These are phyloP conservation scores for Peribatodes rhomboidaria DNA, from an alignment of 2,888 invertebrate species.

Conservation along the genomic window DNA sequence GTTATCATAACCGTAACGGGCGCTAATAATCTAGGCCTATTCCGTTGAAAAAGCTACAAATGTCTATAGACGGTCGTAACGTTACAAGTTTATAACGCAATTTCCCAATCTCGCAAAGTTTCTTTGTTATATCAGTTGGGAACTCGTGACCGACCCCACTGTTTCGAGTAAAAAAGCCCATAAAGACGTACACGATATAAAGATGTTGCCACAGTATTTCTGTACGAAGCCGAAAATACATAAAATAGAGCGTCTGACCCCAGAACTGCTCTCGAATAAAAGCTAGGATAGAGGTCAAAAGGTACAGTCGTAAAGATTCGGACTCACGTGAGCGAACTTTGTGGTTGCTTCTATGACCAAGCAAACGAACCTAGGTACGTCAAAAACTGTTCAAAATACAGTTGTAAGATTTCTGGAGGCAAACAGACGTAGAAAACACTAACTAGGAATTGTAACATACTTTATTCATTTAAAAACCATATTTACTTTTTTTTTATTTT, in stretches of 20 bases:
- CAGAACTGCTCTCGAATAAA: constrained; percentile 24
- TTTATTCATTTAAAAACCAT: too few relatives aligned
- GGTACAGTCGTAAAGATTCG: constrained; percentile 11
- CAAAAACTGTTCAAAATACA: background rate
- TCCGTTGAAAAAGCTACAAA: constrained; percentile 14
- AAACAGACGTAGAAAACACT: background rate
- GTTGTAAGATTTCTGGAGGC: background rate
- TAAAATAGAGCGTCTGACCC: constrained; percentile 30
- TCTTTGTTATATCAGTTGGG: constrained; percentile 35
- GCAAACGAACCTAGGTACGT: background rate
- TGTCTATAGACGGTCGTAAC: constrained; percentile 4
- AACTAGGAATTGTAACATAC: too few relatives aligned
- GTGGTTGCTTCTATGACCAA: background rate
- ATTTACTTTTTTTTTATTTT: too few relatives aligned
- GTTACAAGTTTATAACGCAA: constrained; percentile 25
- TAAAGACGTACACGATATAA: constrained; percentile 25
- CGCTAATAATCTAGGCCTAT: constrained; percentile 12
- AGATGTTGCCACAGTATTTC: constrained; percentile 2
- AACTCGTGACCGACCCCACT: constrained; percentile 31
- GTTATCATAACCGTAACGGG: constrained; percentile 14
- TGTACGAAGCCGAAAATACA: constrained; percentile 12
- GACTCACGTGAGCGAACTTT: constrained; percentile 6
- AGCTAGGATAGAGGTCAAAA: constrained; percentile 24
- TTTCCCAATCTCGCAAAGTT: constrained; percentile 33
- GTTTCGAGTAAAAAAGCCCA: constrained; percentile 32